phyloP scores from a whole-genome alignment of 1,140 invertebrate genomes.

The Cyphomyrmex costatus region DNA sequence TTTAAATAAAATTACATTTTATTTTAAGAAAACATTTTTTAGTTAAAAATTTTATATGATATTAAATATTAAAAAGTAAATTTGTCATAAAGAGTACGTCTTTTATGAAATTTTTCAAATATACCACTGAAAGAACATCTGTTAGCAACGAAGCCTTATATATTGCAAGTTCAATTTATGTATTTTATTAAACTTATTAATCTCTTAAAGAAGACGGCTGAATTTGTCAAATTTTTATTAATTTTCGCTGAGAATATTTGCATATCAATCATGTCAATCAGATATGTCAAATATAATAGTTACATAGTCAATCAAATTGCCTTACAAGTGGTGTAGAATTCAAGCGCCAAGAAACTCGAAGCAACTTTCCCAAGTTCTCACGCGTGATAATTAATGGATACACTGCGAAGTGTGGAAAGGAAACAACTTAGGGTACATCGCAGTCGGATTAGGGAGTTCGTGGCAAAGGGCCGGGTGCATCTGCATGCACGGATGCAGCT shows the following conservation, averaged over 20 bases:
- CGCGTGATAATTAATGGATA: slow-evolving; percentile 49
- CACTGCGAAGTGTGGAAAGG: slow-evolving; percentile 36
- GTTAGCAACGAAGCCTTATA: no score
- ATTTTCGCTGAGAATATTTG: neutral
- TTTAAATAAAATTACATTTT: neutral
- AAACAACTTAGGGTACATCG: slow-evolving; percentile 21
- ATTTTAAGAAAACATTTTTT: neutral
- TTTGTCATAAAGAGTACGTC: neutral
- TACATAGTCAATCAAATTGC: neutral
- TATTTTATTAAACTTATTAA: neutral
- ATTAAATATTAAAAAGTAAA: neutral
- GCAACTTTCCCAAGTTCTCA: slow-evolving; percentile 22
- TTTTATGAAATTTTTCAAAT: neutral
- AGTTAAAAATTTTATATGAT: neutral
- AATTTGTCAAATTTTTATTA: neutral
- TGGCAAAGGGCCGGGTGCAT: slow-evolving; percentile 36
- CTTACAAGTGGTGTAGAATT: neutral
- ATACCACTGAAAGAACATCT: neutral
- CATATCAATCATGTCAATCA: neutral
- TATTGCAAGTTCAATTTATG: neutral
- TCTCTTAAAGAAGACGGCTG: neutral
- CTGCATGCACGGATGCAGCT: slow-evolving; percentile 27
- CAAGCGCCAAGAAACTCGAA: neutral
- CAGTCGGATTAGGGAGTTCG: slow-evolving; percentile 36
- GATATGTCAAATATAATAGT: neutral